Conservation (phyloP, 1,140 invertebrate species). For the Proctacanthus coquilletti region DNA sequence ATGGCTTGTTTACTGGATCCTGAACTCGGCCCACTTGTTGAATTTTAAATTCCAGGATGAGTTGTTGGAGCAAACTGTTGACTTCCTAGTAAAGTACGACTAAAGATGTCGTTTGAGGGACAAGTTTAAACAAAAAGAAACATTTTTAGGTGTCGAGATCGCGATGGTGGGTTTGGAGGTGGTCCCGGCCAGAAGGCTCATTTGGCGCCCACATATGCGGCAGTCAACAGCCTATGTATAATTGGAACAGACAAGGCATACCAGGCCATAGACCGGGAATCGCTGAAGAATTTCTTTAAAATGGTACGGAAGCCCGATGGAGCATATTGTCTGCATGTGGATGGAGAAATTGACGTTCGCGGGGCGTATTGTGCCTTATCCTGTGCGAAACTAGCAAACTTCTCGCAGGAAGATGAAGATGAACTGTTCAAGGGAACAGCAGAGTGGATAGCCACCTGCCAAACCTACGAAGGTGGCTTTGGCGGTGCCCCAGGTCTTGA, state of each 20-base stretch:
- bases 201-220: constrained; percentile 93
- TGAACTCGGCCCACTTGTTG: constrained; percentile 76
- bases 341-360: constrained; percentile 91
- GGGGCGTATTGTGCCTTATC: constrained; percentile 90
- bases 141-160: constrained; percentile 51
- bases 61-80: constrained; percentile 46
- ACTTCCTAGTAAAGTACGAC: constrained; percentile 42
- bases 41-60: constrained; percentile 51
- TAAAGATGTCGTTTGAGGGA: too few relatives aligned
- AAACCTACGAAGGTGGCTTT: constrained; percentile 98
- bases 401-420: constrained; percentile 40
- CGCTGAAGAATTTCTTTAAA: constrained; percentile 60
- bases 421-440: constrained; percentile 72
- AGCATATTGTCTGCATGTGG: constrained; percentile 77
- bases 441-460: constrained; percentile 85
- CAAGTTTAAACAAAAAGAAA: too few relatives aligned
- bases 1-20: constrained; percentile 92
- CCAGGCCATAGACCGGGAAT: constrained; percentile 64
- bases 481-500: constrained; percentile 86
- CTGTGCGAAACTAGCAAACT: constrained; percentile 76
- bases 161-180: constrained; percentile 82
- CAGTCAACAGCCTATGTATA: constrained; percentile 79
- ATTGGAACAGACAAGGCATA: constrained; percentile 80
- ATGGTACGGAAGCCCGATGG: constrained; percentile 68
- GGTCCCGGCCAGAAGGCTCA: constrained; percentile 85